Evolutionary conservation across 2,113 vertebrate species (phyloP), one percentile per base, ranked within the genome.

Genomic region (Rhizomys pruinosus): DNA sequence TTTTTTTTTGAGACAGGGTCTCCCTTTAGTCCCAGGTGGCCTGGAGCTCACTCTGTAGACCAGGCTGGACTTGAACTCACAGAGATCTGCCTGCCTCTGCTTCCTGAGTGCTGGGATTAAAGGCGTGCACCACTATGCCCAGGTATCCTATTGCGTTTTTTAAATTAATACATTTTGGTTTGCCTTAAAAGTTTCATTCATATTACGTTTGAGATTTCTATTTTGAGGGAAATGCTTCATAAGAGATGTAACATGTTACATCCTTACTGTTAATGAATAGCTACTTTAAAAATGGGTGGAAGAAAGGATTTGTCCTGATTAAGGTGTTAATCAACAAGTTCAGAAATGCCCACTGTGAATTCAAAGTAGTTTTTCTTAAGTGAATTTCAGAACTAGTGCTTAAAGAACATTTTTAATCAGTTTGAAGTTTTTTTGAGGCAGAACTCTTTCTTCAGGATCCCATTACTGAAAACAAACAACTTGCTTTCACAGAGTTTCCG

Each of bases 391-490:
- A 52, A 76, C 12, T 39, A 93, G 34, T 81, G 3, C 15, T 92
- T 96, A 71, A 90, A 91, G n/a, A 69, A 16, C 39, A 84, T 76
- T 89, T 76, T 64, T 78, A 91, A 76, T 55, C 34, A 63, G 22
- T 92, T 93, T 29, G 32, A 85, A 63, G 29, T 39, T 29, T 78
- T 93, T 57, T 81, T 11, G 68, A 74, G 57, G 64, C 47, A 95
- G 64, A 92, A 91, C 59, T 94, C 39, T 89, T 92, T 92, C 80
- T 92, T 82, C 71, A 66, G 90, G 79, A 5, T 11, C 44, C 27
- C 52, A 82, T 20, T 44, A 44, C 52, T 73, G 78, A 84, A 93
- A 81, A 73, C 69, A 91, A 95, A 23, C 5, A 68, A 57, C 34
- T 37, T 37, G 22, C 7, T 42, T 64, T 39, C n/a, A 1, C 34